Conservation (phyloP, 2,113 vertebrate genomes). For the Dolichotis patagonum region DNA sequence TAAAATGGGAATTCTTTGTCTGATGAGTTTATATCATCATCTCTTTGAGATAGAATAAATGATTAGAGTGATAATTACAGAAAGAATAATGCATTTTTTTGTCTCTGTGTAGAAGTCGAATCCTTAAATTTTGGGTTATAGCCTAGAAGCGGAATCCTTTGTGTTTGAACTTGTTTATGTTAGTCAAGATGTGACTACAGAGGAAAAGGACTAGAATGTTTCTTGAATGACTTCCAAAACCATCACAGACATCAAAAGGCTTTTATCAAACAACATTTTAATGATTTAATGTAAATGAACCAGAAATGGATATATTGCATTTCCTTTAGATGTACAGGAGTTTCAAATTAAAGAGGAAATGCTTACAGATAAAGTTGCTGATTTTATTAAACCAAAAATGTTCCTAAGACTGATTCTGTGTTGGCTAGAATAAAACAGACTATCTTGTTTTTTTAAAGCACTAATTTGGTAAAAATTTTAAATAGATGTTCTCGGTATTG, state of each 20-base stretch:
- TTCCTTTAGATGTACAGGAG: slow-evolving; percentile 66
- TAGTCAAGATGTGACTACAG: slow-evolving; percentile 69
- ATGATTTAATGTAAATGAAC: slow-evolving; percentile 78
- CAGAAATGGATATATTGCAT: slow-evolving; percentile 69
- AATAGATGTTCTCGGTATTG: background rate
- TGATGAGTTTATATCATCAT: slow-evolving; percentile 51
- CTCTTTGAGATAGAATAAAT: slow-evolving; percentile 14
- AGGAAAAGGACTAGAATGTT: slow-evolving; percentile 65
- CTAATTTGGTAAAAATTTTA: slow-evolving; percentile 50
- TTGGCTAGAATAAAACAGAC: slow-evolving; percentile 50
- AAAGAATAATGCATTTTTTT: slow-evolving; percentile 58
- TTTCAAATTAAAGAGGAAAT: slow-evolving; percentile 67
- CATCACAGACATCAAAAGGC: slow-evolving; percentile 76
- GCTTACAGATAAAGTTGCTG: slow-evolving; percentile 63
- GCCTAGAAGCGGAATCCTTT: slow-evolving; percentile 60
- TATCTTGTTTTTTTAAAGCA: background rate
- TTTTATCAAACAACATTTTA: slow-evolving; percentile 75
- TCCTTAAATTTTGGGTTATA: slow-evolving; percentile 46
- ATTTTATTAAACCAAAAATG: slow-evolving; percentile 63
- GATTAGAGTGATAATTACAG: slow-evolving; percentile 36
- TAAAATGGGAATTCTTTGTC: slow-evolving; percentile 58
- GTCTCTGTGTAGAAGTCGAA: slow-evolving; percentile 42
- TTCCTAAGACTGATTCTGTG: slow-evolving; percentile 38
- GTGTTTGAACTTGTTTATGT: slow-evolving; percentile 73
- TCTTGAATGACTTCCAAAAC: slow-evolving; percentile 76